Conservation (phyloP, 2,113 vertebrate genomes). For the Hippocampus guttulatus region DNA sequence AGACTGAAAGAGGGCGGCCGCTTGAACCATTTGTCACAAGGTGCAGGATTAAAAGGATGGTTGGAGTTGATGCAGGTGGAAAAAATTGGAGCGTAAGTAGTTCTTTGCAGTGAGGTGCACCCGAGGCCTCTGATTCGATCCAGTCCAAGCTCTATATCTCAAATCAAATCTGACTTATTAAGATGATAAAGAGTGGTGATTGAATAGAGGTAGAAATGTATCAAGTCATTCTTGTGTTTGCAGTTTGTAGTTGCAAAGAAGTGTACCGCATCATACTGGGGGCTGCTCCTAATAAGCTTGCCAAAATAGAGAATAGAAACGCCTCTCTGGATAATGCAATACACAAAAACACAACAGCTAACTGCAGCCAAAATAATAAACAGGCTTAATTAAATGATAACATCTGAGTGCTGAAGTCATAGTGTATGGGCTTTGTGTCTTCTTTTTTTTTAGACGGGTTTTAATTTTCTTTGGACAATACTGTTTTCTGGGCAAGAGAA, state of each 20-base stretch:
- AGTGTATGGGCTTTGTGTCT: no score
- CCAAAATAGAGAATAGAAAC: background rate
- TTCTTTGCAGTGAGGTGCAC: constrained; percentile 9
- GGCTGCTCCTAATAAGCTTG: background rate
- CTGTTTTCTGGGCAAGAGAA: no score
- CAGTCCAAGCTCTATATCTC: background rate
- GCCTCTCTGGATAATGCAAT: background rate
- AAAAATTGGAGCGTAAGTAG: constrained; percentile 9
- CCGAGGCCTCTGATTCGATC: background rate
- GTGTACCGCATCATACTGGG: background rate
- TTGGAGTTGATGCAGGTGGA: constrained; percentile 9
- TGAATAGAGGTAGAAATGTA: background rate
- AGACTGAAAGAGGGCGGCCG: constrained; percentile 37
- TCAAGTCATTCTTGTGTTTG: background rate
- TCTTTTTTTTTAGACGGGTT: no score
- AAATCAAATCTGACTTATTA: background rate
- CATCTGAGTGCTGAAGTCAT: background rate
- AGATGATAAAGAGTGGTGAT: background rate
- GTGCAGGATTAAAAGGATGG: constrained; percentile 28
- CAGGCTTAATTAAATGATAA: background rate
- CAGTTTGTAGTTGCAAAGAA: background rate
- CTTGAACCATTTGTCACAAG: constrained; percentile 35
- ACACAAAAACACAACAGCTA: background rate
- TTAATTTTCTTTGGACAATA: no score
- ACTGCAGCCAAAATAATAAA: background rate